phyloP scores from a whole-genome alignment of 2,113 vertebrate genomes.

The Galbula dea region DNA sequence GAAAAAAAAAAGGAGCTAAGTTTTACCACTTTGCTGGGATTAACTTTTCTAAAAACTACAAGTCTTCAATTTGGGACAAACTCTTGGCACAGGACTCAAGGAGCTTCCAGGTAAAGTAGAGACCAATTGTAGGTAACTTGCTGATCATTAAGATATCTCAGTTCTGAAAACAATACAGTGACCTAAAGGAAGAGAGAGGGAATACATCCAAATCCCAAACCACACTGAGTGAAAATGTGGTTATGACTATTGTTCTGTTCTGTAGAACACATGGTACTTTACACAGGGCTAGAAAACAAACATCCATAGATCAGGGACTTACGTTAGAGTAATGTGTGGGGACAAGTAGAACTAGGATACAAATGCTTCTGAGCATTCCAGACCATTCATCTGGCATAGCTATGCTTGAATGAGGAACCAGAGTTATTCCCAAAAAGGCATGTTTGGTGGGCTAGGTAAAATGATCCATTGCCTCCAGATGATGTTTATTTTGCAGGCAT shows the following conservation, averaged over 20 bases:
- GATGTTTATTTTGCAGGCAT: neutral
- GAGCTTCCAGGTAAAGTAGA: neutral
- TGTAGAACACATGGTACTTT: constrained; percentile 32
- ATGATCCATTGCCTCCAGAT: constrained; percentile 22
- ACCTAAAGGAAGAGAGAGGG: neutral
- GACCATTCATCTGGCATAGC: neutral
- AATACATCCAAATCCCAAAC: constrained; percentile 8
- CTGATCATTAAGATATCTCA: neutral
- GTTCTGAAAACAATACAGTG: constrained; percentile 1
- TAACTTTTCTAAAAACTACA: neutral
- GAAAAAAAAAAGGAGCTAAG: neutral
- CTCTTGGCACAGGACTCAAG: neutral
- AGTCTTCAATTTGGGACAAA: neutral
- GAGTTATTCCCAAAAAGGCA: constrained; percentile 28
- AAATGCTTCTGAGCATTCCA: constrained; percentile 23
- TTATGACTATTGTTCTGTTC: constrained; percentile 10
- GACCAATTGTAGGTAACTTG: neutral
- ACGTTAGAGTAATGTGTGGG: neutral
- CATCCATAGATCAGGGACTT: neutral
- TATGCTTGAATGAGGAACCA: neutral
- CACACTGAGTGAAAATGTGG: neutral
- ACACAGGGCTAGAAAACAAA: constrained; percentile 10
- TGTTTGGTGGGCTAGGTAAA: constrained; percentile 40
- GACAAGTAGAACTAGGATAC: neutral
- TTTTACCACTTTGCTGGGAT: neutral